Evolutionary conservation across 2,888 invertebrate species (phyloP).

Genomic region (Orthosia incerta): DNA sequence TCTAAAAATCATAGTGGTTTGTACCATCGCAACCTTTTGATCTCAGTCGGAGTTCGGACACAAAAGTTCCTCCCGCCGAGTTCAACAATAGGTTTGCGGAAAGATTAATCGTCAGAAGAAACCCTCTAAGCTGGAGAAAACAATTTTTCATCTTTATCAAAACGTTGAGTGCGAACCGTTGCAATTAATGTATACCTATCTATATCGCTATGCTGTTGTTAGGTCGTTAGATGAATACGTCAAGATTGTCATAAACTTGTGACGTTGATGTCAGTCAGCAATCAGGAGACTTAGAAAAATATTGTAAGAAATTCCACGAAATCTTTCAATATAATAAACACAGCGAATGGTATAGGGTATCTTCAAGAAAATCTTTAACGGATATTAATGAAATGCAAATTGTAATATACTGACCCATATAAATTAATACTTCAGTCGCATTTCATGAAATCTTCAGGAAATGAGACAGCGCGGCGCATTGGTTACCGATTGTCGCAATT

Average conservation of each 20-base stretch:
- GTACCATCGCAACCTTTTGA: conserved; percentile 85
- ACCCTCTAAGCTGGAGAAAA: conserved; percentile 83
- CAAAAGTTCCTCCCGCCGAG: conserved; percentile 85
- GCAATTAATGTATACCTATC: conserved; percentile 68
- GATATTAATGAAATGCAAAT: conserved; percentile 5
- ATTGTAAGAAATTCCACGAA: too few relatives aligned
- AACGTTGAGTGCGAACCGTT: conserved; percentile 79
- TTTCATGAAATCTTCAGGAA: conserved; percentile 11
- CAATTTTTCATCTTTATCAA: conserved; percentile 90
- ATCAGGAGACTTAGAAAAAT: neutral
- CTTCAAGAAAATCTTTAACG: neutral
- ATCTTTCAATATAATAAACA: neutral
- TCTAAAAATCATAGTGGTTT: conserved; percentile 81
- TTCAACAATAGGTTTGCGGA: conserved; percentile 87
- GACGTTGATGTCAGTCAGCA: conserved; percentile 28
- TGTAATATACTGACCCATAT: neutral
- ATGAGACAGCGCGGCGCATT: neutral
- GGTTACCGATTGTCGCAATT: neutral
- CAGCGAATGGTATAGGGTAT: neutral
- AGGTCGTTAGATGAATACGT: conserved; percentile 56
- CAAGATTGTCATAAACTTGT: conserved; percentile 57
- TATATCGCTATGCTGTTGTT: conserved; percentile 53
- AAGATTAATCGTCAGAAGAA: conserved; percentile 89
- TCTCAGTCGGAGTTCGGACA: conserved; percentile 83
- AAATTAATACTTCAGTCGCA: neutral